phyloP scores from a whole-genome alignment of 2,113 vertebrate species.

The Seriola rivoliana region DNA sequence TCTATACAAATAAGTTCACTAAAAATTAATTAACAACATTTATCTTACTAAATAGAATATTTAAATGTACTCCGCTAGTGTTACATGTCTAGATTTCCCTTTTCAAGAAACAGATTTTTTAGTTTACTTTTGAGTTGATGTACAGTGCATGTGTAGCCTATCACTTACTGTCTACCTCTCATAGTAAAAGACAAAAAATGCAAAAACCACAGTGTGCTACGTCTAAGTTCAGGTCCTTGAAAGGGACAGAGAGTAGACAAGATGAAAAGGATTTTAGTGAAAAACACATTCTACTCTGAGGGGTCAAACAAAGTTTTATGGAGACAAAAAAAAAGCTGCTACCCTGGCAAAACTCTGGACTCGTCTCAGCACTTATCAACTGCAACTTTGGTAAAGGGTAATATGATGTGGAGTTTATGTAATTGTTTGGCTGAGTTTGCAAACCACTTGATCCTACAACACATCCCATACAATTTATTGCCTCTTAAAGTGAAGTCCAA shows the following conservation, averaged over 20 bases:
- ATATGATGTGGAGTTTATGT: slow-evolving; percentile 21
- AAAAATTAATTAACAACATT: not conserved
- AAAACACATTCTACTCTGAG: slow-evolving; percentile 1
- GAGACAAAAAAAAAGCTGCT: not conserved
- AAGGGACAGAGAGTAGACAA: not conserved
- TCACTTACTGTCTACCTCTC: not conserved
- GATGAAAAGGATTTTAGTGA: not conserved
- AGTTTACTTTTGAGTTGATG: not conserved
- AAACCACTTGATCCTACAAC: slow-evolving; percentile 25
- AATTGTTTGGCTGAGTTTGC: slow-evolving; percentile 31
- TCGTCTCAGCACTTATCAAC: slow-evolving; percentile 11
- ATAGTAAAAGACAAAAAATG: not conserved
- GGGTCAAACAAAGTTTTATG: slow-evolving; percentile 1
- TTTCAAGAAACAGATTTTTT: not conserved
- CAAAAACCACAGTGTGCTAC: not conserved
- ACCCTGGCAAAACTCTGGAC: not conserved
- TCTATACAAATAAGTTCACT: not conserved
- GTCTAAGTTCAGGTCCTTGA: not conserved
- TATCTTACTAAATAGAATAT: not conserved
- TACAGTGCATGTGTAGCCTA: not conserved
- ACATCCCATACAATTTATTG: slow-evolving; percentile 22
- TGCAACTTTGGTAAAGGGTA: slow-evolving; percentile 5
- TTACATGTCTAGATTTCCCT: not conserved
- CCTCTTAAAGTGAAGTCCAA: slow-evolving; percentile 39
- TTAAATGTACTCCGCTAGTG: not conserved